phyloP scores from a whole-genome alignment of 2,797 vertebrate species.

The Ctenopoma multispine region DNA sequence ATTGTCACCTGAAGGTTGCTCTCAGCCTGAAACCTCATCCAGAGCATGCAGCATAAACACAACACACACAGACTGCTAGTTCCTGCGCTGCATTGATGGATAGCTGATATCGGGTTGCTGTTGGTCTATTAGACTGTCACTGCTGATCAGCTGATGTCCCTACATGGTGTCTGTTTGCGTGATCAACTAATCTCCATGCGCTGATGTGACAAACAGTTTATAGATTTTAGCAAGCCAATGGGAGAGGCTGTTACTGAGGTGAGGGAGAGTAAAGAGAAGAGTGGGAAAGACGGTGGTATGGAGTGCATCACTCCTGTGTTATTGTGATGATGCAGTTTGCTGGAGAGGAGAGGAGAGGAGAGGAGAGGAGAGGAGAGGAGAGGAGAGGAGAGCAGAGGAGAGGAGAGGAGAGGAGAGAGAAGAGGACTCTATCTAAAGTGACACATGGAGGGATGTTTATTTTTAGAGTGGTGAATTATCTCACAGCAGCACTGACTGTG shows the following conservation, averaged over 20 bases:
- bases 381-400: constrained; percentile 39
- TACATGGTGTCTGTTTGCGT: constrained; percentile 45
- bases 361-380: constrained; percentile 33
- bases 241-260: constrained; percentile 34
- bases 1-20: constrained; percentile 71
- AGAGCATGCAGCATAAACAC: constrained; percentile 32
- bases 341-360: constrained; percentile 40
- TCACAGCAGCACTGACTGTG: constrained; percentile 63
- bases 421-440: constrained; percentile 79
- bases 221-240: constrained; percentile 53
- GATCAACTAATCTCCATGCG: constrained; percentile 50
- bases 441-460: constrained; percentile 81
- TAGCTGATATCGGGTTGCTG: constrained; percentile 50
- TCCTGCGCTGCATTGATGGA: constrained; percentile 28
- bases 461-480: constrained; percentile 82
- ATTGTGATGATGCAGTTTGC: constrained; percentile 53
- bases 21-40: constrained; percentile 35
- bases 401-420: constrained; percentile 31
- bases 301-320: constrained; percentile 47
- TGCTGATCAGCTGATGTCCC: constrained; percentile 54
- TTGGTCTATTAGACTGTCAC: constrained; percentile 54
- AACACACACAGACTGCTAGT: neutral
- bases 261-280: neutral
- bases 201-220: constrained; percentile 51
- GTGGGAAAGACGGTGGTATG: constrained; percentile 11